phyloP scores from a whole-genome alignment of 2,113 vertebrate species.

The Axis porcinus region DNA sequence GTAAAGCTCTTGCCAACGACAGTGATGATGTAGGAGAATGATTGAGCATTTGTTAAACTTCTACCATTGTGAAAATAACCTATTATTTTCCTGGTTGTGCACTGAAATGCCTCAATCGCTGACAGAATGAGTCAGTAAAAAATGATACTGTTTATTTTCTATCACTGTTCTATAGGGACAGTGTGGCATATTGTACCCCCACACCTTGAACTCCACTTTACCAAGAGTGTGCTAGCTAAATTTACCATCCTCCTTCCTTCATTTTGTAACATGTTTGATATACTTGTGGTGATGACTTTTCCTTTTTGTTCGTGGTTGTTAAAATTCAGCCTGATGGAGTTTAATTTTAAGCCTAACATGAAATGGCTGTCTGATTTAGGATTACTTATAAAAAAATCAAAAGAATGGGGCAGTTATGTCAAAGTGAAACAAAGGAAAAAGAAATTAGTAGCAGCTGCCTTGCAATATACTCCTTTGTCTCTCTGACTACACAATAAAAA shows the following conservation, averaged over 20 bases:
- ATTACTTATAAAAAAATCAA: background rate
- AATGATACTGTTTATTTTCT: conserved; percentile 84
- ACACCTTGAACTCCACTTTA: conserved; percentile 41
- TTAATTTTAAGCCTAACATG: background rate
- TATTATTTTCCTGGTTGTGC: conserved; percentile 82
- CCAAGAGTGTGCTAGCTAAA: conserved; percentile 47
- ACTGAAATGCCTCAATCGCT: conserved; percentile 85
- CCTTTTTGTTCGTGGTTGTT: background rate
- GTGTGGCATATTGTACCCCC: background rate
- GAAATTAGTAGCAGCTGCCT: background rate
- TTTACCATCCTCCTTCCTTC: background rate
- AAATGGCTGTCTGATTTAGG: background rate
- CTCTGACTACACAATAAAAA: background rate
- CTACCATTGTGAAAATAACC: conserved; percentile 81
- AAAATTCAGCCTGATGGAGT: background rate
- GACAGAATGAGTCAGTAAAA: conserved; percentile 79
- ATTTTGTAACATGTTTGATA: background rate
- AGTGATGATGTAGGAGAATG: conserved; percentile 71
- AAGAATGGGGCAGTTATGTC: rapidly evolving
- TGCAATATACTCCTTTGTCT: background rate
- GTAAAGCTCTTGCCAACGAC: conserved; percentile 63
- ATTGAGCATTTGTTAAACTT: conserved; percentile 85
- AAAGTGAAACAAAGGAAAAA: background rate
- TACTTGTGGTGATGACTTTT: background rate
- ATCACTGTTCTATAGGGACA: conserved; percentile 58